Percentiles rank a stretch among this genome's conserved stretches.
phyloP scores from a whole-genome alignment of 2,113 vertebrate species.

The Ahaetulla prasina region DNA sequence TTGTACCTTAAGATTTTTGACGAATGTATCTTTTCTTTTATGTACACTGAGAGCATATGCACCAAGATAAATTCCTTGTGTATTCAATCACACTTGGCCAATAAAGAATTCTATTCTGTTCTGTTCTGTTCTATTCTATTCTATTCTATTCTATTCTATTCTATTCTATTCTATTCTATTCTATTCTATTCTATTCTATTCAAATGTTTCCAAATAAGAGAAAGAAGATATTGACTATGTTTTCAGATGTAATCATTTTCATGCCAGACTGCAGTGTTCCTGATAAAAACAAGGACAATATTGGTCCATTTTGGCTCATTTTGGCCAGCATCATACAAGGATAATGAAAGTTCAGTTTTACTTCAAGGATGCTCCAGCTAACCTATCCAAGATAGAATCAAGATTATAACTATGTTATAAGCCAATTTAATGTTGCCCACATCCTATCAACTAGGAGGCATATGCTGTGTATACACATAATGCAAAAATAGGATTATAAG shows the following conservation, averaged over 20 bases:
- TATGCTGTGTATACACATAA: background rate
- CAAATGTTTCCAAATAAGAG: background rate
- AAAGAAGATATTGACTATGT: background rate
- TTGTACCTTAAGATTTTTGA: no score
- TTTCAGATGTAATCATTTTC: background rate
- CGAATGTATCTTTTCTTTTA: no score
- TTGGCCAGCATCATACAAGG: background rate
- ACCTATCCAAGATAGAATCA: background rate
- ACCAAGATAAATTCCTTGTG: no score
- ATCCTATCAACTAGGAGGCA: background rate
- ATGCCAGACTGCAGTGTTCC: background rate
- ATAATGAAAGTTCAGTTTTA: background rate
- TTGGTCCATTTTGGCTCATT: background rate
- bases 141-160: no score
- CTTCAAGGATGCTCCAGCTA: background rate
- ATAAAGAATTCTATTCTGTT: no score
- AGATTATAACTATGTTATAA: background rate
- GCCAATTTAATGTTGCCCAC: background rate
- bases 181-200: no score
- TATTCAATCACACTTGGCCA: no score
- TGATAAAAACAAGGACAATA: background rate
- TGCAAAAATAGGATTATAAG: background rate
- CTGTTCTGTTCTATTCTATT: no score
- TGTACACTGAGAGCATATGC: no score
- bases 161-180: no score